A percentile compares a stretch with the other conserved stretches of the same genome.
phyloP scores from a whole-genome alignment of 2,113 vertebrate species.

The Oplegnathus fasciatus region DNA sequence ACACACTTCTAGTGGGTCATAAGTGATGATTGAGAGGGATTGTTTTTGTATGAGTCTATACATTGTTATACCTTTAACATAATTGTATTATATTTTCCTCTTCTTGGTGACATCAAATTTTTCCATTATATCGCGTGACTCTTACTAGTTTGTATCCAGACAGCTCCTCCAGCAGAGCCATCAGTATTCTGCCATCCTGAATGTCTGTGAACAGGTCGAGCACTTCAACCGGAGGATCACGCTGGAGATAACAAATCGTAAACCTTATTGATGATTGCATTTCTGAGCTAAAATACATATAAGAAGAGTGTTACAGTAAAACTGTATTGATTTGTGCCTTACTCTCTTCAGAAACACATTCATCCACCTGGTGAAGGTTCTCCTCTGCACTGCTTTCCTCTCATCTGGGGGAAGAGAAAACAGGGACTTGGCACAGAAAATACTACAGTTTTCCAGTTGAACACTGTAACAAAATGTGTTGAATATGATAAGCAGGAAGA shows the following conservation, averaged over 20 bases:
- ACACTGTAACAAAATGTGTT: neutral
- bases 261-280: neutral
- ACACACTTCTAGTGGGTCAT: too few relatives aligned
- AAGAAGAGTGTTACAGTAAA: neutral
- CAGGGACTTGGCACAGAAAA: neutral
- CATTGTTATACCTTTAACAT: too few relatives aligned
- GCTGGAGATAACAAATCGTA: conserved; percentile 71
- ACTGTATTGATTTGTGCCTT: conserved; percentile 16
- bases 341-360: conserved; percentile 75
- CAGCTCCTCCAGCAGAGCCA: conserved; percentile 92
- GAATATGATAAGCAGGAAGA: neutral
- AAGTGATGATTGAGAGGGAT: too few relatives aligned
- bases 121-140: neutral
- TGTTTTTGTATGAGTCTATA: too few relatives aligned
- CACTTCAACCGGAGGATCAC: conserved; percentile 89
- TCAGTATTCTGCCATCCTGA: conserved; percentile 91
- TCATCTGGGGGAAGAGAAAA: conserved; percentile 54
- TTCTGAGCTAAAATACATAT: neutral
- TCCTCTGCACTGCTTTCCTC: conserved; percentile 52
- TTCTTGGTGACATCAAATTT: too few relatives aligned
- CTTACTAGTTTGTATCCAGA: conserved; percentile 91
- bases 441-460: neutral
- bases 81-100: neutral
- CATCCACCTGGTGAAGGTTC: conserved; percentile 78
- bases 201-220: conserved; percentile 90